Evolutionary conservation across 2,113 vertebrate genomes (phyloP).

Genomic region (Turnix velox): DNA sequence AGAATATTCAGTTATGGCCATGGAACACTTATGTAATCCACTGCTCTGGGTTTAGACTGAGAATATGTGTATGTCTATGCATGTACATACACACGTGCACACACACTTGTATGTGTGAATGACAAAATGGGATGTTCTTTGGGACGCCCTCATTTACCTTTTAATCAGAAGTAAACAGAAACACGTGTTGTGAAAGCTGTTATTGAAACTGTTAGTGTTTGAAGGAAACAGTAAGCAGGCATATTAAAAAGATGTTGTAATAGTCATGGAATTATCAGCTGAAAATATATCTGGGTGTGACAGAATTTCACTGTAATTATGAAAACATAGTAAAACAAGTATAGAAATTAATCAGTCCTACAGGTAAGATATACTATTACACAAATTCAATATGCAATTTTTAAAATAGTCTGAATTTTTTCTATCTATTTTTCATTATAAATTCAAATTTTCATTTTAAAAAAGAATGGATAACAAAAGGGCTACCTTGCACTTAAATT

Average conservation of each 20-base stretch:
- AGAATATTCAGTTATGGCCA: not conserved
- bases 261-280: not conserved
- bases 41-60: not conserved
- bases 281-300: not conserved
- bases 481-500: not conserved
- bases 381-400: not conserved
- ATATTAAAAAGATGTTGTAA: not conserved
- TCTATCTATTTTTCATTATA: not conserved
- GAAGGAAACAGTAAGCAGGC: not conserved
- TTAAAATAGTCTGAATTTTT: too few relatives aligned
- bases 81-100: not conserved
- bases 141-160: not conserved
- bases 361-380: not conserved
- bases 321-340: not conserved
- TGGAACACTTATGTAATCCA: not conserved
- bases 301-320: not conserved
- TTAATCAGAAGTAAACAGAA: not conserved
- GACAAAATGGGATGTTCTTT: not conserved
- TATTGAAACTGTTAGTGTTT: not conserved
- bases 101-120: not conserved
- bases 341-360: not conserved
- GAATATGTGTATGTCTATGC: not conserved
- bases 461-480: not conserved
- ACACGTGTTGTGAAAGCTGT: accelerated
- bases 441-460: not conserved